phyloP scores from a whole-genome alignment of 2,113 vertebrate genomes.

The Centrocercus urophasianus region DNA sequence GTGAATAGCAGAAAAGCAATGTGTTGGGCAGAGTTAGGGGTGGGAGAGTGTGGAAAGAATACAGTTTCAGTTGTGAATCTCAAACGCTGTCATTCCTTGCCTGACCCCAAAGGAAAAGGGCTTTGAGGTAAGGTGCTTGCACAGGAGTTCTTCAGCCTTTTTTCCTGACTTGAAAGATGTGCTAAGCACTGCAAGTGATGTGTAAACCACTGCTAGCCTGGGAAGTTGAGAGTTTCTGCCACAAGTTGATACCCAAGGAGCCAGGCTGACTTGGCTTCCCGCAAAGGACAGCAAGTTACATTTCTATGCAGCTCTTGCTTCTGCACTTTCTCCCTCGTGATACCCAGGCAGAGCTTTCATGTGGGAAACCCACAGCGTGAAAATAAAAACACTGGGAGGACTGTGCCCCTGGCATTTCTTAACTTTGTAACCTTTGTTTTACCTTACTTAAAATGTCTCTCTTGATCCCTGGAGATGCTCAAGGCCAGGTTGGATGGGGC shows the following conservation, averaged over 20 bases:
- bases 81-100: neutral
- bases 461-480: neutral
- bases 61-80: neutral
- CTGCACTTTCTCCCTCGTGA: neutral
- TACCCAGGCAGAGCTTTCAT: neutral
- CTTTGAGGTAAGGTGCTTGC: neutral
- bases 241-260: neutral
- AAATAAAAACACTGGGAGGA: neutral
- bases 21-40: neutral
- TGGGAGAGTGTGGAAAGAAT: neutral
- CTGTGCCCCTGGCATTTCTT: neutral
- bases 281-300: neutral
- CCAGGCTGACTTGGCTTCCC: neutral
- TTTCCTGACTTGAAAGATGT: neutral
- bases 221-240: neutral
- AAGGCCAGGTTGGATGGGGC: too few species aligned
- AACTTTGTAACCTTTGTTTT: neutral
- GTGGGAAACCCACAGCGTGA: neutral
- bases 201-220: rapidly evolving
- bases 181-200: neutral
- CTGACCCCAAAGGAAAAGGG: neutral
- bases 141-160: neutral
- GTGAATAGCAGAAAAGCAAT: neutral
- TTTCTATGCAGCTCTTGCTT: neutral
- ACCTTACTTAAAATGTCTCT: neutral